Evolutionary conservation across 2,113 vertebrate genomes (phyloP).

Genomic region (Tylochromis polylepis): DNA sequence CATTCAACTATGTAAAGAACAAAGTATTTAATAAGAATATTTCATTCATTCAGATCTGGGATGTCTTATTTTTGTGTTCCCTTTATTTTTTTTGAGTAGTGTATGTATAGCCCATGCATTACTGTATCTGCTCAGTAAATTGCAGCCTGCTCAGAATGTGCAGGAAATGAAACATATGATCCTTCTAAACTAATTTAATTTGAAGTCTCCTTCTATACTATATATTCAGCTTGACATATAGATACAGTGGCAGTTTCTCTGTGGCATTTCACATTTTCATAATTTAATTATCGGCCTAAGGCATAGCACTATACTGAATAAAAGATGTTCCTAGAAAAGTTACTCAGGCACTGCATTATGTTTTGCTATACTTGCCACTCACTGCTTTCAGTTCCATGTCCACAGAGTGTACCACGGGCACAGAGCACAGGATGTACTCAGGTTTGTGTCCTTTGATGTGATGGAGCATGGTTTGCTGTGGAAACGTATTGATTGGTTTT

Average conservation of each 20-base stretch:
- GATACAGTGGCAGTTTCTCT: not conserved
- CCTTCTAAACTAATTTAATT: not conserved
- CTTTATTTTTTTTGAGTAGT: too few species aligned
- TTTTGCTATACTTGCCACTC: not conserved
- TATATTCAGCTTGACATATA: not conserved
- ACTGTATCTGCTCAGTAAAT: not conserved
- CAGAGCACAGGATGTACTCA: not conserved
- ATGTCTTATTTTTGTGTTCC: too few species aligned
- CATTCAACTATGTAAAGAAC: too few species aligned
- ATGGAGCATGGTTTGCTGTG: not conserved
- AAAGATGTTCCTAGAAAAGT: not conserved
- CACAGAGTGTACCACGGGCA: not conserved
- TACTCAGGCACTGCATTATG: not conserved
- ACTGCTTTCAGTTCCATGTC: not conserved
- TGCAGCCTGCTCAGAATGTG: not conserved
- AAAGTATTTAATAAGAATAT: too few species aligned
- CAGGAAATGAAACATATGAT: not conserved
- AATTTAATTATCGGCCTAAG: not conserved
- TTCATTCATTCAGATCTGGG: too few species aligned
- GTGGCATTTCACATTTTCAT: not conserved
- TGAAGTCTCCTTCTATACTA: not conserved
- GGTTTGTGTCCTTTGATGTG: not conserved
- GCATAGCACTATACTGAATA: constrained; percentile 1
- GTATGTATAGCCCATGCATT: not conserved
- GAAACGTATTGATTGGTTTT: not conserved